Evolutionary conservation across 2,797 vertebrate genomes (phyloP), one percentile per base, ranked within the genome.

Genomic region (Gallinago stenura): DNA sequence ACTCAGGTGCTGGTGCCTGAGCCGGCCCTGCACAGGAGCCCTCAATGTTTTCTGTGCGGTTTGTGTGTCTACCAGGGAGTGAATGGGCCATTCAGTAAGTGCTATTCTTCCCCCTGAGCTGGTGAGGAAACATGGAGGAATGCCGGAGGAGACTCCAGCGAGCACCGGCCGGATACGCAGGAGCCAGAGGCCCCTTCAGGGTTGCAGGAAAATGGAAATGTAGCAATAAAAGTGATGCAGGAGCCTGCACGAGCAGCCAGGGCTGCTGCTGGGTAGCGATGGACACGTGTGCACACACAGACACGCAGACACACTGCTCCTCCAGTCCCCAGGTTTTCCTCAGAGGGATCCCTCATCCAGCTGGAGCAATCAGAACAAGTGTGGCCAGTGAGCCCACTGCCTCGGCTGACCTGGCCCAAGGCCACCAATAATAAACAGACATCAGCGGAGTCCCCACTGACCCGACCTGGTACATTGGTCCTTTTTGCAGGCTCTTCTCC

Each of bases 401-500:
- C 46, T 25, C 56, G 31, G 30, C 43, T 50, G 48, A 41, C 0
- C 46, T 90, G 93, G 94, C 71, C 3, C 0, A 16, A 15, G 30
- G 83, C 96, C 96, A 97, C 26, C 20, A 73, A 28, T 19, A 95
- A 95, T 6, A 92, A 89, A 73, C 83, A 57, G n/a, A 16, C 76
- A 8, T 19, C 54, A 35, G 56, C 1, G 0, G 54, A 24, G 71
- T 84, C 64, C 31, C 46, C 33, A 0, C 31, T 7, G 51, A 66
- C 26, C 83, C 14, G 51, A 70, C 53, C 66, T 19, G 48, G 31
- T 81, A 89, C 81, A 83, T 58, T 76, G 76, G 30, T 30, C 70
- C 87, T 77, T 93, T 95, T 61, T 91, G 65, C 72, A 78, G 33
- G 12, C 53, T 64, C 50, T 89, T 89, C 4, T 1, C 2, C 6